phyloP scores from a whole-genome alignment of 2,797 vertebrate species.

The Cuculus canorus region DNA sequence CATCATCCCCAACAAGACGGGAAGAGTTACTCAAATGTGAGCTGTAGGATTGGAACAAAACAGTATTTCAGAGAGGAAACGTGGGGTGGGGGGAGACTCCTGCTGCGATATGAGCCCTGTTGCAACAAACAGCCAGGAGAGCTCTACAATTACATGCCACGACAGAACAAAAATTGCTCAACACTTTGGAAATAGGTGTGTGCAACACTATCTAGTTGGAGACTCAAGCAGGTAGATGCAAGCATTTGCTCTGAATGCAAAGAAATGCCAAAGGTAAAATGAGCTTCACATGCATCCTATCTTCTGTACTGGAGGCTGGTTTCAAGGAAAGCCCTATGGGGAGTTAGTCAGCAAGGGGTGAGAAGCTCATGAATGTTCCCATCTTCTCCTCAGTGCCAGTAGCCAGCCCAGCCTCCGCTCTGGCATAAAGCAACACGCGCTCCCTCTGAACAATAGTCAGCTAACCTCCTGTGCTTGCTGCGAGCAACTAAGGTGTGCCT shows the following conservation, averaged over 20 bases:
- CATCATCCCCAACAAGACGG: neutral
- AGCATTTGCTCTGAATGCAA: neutral
- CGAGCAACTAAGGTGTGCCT: constrained; percentile 43
- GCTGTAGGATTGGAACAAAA: neutral
- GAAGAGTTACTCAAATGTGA: neutral
- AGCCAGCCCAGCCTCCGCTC: neutral
- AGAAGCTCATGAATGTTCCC: neutral
- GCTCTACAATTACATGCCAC: constrained; percentile 24
- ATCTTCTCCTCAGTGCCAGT: neutral
- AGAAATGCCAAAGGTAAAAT: constrained; percentile 10
- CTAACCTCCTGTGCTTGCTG: constrained; percentile 12
- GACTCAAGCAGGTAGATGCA: constrained; percentile 4
- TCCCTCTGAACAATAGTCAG: constrained; percentile 19
- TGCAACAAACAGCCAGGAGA: constrained; percentile 38
- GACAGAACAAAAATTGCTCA: constrained; percentile 46
- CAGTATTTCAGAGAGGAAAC: constrained; percentile 9
- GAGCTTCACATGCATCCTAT: constrained; percentile 9
- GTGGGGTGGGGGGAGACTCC: neutral
- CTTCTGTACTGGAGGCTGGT: neutral
- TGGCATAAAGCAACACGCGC: neutral
- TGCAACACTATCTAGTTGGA: neutral
- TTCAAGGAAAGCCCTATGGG: constrained; percentile 60
- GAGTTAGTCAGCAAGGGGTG: constrained; percentile 14
- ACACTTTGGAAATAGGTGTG: constrained; percentile 42
- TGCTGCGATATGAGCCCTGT: constrained; percentile 52